Base-by-base conservation (phyloP, 1,140 invertebrate species). In the Solen grandis region DNA sequence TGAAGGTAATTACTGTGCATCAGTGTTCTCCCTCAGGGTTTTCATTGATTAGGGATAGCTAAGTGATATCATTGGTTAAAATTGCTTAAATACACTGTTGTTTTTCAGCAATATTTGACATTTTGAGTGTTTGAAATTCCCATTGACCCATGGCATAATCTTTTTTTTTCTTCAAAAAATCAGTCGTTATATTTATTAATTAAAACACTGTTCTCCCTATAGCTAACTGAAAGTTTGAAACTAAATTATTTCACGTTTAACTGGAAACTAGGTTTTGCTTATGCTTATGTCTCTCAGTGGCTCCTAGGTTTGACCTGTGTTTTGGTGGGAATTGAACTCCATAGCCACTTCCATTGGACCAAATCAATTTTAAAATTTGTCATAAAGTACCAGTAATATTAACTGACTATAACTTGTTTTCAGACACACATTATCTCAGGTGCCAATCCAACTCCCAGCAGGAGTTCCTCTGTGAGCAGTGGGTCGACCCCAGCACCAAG, bases 401-500 rank as follows among this genome's bases (percentile, higher is more conserved):
- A 4, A 54, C 1, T 54, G 27, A 25, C 52, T 4, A 25, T 8
- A 25, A 52, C 22, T 16, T n/a, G n/a, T n/a, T n/a, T n/a, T n/a
- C n/a, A n/a, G n/a, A n/a, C n/a, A n/a, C n/a, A n/a, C n/a, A n/a
- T n/a, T n/a, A n/a, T n/a, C n/a, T n/a, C n/a, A n/a, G n/a, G n/a
- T n/a, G n/a, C n/a, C n/a, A n/a, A n/a, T n/a, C n/a, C n/a, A 76
- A 38, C 31, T n/a, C n/a, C 59, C 5, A 77, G 76, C 27, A 74
- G 88, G 0, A 88, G 84, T 65, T 85, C 88, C 31, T 90, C 88
- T 5, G 84, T 87, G 38, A 89, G 87, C 65, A 91, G 88, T 79
- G 70, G 82, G 82, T 90, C 85, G 93, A 92, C 95, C 55, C 97
- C 97, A 16, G 96, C 97, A 5, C 97, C 97, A 2, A 99, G 96